A percentile compares a stretch with the other conserved stretches of the same genome.
These are phyloP conservation scores for Steinernema scapterisci DNA, from an alignment of 2,888 invertebrate species.

Conservation along the genomic window DNA sequence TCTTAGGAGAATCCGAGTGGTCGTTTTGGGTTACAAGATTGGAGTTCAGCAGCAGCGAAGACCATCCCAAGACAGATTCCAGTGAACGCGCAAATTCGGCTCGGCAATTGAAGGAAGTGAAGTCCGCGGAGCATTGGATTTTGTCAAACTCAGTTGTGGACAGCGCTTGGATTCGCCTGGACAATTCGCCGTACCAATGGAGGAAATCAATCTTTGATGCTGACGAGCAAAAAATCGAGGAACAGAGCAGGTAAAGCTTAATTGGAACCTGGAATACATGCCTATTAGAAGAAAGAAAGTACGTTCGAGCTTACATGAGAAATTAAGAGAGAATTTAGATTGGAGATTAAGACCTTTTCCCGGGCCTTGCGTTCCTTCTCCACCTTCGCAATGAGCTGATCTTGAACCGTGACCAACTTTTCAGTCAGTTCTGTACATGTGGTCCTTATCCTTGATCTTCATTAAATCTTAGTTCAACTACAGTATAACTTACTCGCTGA, in stretches of 20 bases:
- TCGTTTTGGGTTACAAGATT: not conserved
- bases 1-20: not conserved
- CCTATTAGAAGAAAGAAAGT: too few relatives aligned
- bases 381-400: constrained; percentile 75
- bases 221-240: constrained; percentile 77
- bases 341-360: constrained; percentile 45
- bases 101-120: constrained; percentile 16
- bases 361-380: constrained; percentile 63
- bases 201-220: constrained; percentile 80
- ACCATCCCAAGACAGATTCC: constrained; percentile 41
- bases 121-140: constrained; percentile 24
- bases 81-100: constrained; percentile 36
- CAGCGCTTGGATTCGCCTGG: constrained; percentile 51
- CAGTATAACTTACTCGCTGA: constrained; percentile 37
- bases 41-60: constrained; percentile 33
- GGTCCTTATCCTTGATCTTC: constrained; percentile 74
- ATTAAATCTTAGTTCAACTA: not conserved
- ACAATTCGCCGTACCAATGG: constrained; percentile 67
- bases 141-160: constrained; percentile 9
- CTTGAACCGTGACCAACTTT: constrained; percentile 74
- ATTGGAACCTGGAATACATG: constrained; percentile 68
- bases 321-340: constrained; percentile 22
- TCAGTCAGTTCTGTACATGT: constrained; percentile 77
- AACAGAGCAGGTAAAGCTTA: constrained; percentile 76
- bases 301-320: not conserved